Evolutionary conservation across 2,888 invertebrate genomes (phyloP).

Genomic region (Eristalis intricaria): DNA sequence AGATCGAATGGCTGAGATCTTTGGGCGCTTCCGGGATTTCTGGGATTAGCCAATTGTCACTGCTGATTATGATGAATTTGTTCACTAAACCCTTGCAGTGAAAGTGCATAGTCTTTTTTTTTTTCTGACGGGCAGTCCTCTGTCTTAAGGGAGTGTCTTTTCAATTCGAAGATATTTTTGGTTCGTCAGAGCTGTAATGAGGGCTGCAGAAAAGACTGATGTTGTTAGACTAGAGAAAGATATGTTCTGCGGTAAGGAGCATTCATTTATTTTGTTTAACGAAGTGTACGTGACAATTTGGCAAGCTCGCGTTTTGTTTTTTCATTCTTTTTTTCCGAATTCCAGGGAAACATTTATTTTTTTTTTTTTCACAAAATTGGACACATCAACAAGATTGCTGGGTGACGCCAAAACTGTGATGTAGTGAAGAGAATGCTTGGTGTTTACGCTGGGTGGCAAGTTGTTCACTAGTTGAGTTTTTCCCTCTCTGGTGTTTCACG

Average conservation of each 20-base stretch:
- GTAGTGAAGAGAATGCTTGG: too few species aligned
- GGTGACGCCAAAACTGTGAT: too few species aligned
- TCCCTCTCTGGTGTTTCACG: too few species aligned
- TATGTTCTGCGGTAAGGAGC: not conserved
- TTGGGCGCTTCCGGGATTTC: constrained; percentile 60
- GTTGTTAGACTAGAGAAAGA: too few species aligned
- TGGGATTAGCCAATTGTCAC: constrained; percentile 55
- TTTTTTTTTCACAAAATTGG: too few species aligned
- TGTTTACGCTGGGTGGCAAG: too few species aligned
- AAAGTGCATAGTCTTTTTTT: not conserved
- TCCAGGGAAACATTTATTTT: too few species aligned
- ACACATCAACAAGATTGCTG: too few species aligned
- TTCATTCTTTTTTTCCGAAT: too few species aligned
- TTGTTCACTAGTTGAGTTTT: too few species aligned
- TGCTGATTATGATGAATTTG: constrained; percentile 63
- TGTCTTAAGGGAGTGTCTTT: not conserved
- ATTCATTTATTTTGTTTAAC: not conserved
- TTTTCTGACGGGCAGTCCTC: not conserved
- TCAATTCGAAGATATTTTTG: not conserved
- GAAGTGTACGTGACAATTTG: not conserved
- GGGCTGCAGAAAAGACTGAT: not conserved
- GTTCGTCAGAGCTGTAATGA: not conserved
- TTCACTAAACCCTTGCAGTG: not conserved
- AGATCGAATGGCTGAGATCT: constrained; percentile 58
- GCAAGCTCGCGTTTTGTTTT: too few species aligned